These are phyloP conservation scores for Sphyrna mokarran DNA, from an alignment of 2,113 vertebrate species.

Conservation along the genomic window DNA sequence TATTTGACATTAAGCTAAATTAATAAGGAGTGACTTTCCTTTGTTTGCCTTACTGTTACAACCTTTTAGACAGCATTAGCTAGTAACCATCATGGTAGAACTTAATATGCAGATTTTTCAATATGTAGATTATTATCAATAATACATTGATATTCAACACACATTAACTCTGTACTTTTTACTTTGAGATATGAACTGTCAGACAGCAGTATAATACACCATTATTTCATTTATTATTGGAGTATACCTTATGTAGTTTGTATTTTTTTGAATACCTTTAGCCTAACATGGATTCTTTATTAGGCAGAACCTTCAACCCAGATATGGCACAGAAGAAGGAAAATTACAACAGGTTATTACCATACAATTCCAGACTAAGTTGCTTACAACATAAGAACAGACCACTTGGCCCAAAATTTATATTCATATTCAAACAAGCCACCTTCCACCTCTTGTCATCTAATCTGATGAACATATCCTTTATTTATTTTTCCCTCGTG, in stretches of 20 bases:
- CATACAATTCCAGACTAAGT: not conserved
- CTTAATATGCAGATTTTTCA: not conserved
- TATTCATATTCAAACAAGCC: not conserved
- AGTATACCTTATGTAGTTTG: too few relatives aligned
- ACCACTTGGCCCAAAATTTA: not conserved
- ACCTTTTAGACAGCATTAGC: not conserved
- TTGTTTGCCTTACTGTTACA: not conserved
- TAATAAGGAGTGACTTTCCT: not conserved
- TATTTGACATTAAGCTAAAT: not conserved
- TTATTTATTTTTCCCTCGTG: not conserved
- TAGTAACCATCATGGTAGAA: not conserved
- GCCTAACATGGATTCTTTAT: too few relatives aligned
- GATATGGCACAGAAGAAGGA: not conserved
- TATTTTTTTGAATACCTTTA: not conserved
- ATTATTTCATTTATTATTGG: not conserved
- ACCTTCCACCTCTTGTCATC: not conserved
- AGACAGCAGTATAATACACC: not conserved
- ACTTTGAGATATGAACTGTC: not conserved
- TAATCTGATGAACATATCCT: not conserved
- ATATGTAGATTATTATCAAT: not conserved
- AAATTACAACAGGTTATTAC: not conserved
- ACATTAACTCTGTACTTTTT: not conserved
- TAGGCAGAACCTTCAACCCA: not conserved
- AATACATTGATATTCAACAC: not conserved
- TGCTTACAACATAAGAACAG: not conserved